Evolutionary conservation across 64 coral and sea anemone genomes (phyloP).

Genomic region (Actinia equina): DNA sequence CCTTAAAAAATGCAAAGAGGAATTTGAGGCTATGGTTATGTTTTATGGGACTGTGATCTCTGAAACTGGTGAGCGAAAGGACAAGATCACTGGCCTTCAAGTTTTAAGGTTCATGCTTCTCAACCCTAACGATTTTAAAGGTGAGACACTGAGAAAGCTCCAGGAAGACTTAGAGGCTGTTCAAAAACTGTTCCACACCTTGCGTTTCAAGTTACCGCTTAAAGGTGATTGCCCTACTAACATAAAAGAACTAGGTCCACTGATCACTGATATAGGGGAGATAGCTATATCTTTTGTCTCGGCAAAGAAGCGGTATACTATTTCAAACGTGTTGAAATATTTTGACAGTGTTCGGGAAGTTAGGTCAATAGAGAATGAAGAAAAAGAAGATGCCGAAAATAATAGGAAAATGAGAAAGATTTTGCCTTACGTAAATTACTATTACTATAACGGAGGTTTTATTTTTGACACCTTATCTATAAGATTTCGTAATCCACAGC

Average conservation of each 20-base stretch:
- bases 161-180: background rate
- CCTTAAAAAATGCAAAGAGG: background rate
- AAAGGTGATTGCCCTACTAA: background rate
- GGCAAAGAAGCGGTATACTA: background rate
- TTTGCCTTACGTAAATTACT: background rate
- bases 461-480: too few relatives aligned
- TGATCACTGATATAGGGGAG: background rate
- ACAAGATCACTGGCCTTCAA: background rate
- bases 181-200: background rate
- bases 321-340: background rate
- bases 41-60: background rate
- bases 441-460: too few relatives aligned
- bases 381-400: background rate
- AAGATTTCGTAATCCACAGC: too few relatives aligned
- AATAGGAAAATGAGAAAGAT: background rate
- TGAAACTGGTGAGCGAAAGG: background rate
- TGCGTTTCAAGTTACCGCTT: background rate
- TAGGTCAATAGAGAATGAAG: background rate
- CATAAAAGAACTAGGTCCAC: background rate
- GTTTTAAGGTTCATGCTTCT: background rate
- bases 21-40: background rate
- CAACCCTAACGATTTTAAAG: background rate
- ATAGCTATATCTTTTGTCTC: background rate
- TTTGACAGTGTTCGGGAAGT: background rate
- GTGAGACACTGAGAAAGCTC: background rate